Evolutionary conservation across 2,888 invertebrate species (phyloP).

Genomic region (Hanleya hanleyi): DNA sequence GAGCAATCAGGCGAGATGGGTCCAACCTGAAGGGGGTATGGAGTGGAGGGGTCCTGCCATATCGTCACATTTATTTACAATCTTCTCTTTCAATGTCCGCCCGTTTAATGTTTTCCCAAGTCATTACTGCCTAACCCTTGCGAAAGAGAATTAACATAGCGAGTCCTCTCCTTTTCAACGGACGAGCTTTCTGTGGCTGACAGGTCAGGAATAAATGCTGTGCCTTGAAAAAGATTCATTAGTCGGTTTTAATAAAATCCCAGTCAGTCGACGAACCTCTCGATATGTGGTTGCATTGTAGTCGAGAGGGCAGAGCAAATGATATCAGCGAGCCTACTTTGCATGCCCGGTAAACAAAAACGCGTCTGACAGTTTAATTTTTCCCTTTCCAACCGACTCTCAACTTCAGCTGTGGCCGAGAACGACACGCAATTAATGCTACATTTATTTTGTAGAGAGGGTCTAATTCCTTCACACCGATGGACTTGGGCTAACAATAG

Average conservation of each 20-base stretch:
- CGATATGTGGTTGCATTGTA: background rate
- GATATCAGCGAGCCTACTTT: slow-evolving; percentile 5
- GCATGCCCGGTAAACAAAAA: background rate
- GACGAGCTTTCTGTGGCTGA: background rate
- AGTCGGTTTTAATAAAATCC: background rate
- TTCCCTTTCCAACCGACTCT: background rate
- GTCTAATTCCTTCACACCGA: background rate
- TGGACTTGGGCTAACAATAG: background rate
- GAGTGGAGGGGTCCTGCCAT: background rate
- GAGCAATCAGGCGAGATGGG: no score
- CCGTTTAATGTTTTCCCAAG: background rate
- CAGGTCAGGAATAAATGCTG: background rate
- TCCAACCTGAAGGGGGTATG: no score
- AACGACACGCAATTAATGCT: background rate
- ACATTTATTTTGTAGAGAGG: background rate
- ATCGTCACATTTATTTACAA: background rate
- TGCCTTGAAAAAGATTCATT: background rate
- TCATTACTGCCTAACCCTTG: background rate
- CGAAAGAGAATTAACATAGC: background rate
- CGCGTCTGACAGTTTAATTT: slow-evolving; percentile 5
- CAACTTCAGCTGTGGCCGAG: background rate
- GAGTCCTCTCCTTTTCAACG: background rate
- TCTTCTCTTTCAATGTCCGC: background rate
- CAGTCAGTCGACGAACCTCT: background rate
- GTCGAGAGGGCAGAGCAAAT: background rate